A percentile compares a stretch with the other conserved stretches of the same genome.
These are phyloP conservation scores for Calliopsis andreniformis DNA, from an alignment of 1,140 invertebrate genomes.

Conservation along the genomic window DNA sequence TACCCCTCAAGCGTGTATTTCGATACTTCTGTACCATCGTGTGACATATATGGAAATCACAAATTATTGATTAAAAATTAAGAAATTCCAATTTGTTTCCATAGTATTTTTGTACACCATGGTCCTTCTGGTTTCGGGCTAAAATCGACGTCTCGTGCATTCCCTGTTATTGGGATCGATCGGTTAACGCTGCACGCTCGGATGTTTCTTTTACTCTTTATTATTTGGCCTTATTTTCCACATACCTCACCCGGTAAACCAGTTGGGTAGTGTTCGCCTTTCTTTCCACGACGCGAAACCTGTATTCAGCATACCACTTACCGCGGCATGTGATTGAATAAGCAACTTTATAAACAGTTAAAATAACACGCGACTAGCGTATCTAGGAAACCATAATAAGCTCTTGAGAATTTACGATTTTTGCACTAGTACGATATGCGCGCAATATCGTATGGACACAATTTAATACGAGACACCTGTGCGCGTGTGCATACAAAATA, in stretches of 20 bases:
- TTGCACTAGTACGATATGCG: no score
- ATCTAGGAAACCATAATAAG: slow-evolving; percentile 21
- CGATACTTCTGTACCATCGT: neutral
- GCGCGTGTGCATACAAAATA: neutral
- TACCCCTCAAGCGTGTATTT: neutral
- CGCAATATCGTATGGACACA: neutral
- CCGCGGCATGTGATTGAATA: slow-evolving; percentile 39
- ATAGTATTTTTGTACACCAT: neutral
- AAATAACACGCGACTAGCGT: slow-evolving; percentile 21
- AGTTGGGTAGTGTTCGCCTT: slow-evolving; percentile 49
- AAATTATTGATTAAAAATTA: no score
- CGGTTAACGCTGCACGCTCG: neutral
- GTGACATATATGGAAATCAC: neutral
- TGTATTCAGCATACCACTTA: slow-evolving; percentile 53
- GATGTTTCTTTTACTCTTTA: slow-evolving; percentile 48
- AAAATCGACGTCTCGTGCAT: neutral
- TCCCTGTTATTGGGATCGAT: slow-evolving; percentile 4
- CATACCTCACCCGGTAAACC: slow-evolving; percentile 58
- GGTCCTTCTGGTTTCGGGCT: neutral
- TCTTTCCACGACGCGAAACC: slow-evolving; percentile 46
- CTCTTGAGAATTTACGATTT: slow-evolving; percentile 9
- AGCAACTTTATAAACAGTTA: slow-evolving; percentile 44
- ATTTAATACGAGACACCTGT: slow-evolving; percentile 2
- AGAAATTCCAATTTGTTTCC: neutral
- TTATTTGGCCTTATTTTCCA: slow-evolving; percentile 53